Evolutionary conservation across 2,888 invertebrate species (phyloP).

Genomic region (Drosophila demipolita): DNA sequence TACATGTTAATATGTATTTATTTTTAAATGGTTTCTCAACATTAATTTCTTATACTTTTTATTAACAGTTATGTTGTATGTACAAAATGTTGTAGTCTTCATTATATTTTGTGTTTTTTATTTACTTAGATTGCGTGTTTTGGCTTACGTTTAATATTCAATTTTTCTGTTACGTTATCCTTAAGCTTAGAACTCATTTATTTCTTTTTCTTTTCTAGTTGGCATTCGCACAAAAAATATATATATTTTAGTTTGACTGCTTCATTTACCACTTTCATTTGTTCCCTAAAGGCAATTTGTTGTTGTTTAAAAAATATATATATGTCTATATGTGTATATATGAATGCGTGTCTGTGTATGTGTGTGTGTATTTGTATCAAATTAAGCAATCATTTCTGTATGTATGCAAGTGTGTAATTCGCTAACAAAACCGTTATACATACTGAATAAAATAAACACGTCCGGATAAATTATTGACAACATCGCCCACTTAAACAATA

Average conservation of each 20-base stretch:
- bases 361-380: constrained; percentile 17
- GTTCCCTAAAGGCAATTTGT: constrained; percentile 73
- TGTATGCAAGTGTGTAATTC: constrained; percentile 26
- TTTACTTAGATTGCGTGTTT: constrained; percentile 47
- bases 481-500: constrained; percentile 36
- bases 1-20: constrained; percentile 27
- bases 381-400: constrained; percentile 15
- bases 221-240: constrained; percentile 53
- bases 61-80: constrained; percentile 33
- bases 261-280: constrained; percentile 47
- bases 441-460: constrained; percentile 28
- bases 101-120: neutral
- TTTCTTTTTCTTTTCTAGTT: constrained; percentile 15
- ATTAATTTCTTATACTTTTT: neutral
- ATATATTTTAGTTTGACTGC: constrained; percentile 36
- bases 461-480: constrained; percentile 16
- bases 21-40: constrained; percentile 15
- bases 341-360: constrained; percentile 18
- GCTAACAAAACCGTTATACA: constrained; percentile 11
- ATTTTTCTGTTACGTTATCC: constrained; percentile 27
- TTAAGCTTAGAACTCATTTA: constrained; percentile 40
- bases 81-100: constrained; percentile 1
- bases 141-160: constrained; percentile 58
- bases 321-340: constrained; percentile 1
- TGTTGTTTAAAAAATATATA: constrained; percentile 33